A percentile compares a stretch with the other conserved stretches of the same genome.
These are phyloP conservation scores for Sphecodes monilicornis DNA, from an alignment of 2,888 invertebrate genomes.

Conservation along the genomic window DNA sequence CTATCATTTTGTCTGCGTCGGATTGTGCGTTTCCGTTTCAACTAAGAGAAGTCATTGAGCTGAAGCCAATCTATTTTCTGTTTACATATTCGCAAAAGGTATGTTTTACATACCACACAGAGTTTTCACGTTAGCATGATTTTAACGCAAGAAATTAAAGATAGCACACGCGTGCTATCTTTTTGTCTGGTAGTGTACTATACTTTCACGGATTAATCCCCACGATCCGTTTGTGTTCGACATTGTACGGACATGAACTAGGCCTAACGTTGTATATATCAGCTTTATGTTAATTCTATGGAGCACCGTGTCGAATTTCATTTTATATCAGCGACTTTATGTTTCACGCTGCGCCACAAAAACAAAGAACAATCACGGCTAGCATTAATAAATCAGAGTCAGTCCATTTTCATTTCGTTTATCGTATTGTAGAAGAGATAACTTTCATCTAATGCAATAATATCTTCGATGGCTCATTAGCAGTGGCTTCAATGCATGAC, in stretches of 20 bases:
- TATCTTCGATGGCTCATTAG: constrained; percentile 34
- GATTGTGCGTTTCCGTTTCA: no score
- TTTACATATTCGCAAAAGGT: no score
- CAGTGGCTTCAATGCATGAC: constrained; percentile 21
- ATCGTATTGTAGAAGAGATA: constrained; percentile 19
- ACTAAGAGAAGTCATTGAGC: no score
- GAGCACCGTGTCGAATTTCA: neutral
- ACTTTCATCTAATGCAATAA: constrained; percentile 51
- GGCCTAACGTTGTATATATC: neutral
- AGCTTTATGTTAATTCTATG: neutral
- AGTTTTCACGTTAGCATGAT: no score
- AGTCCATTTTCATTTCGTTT: constrained; percentile 18
- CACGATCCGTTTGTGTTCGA: no score
- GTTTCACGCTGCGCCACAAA: neutral
- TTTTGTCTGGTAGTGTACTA: no score
- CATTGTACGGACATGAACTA: neutral
- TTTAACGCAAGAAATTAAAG: no score
- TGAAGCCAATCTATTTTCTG: no score
- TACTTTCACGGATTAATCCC: neutral
- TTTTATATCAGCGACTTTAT: constrained; percentile 30
- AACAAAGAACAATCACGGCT: neutral
- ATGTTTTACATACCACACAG: no score
- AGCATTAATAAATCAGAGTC: constrained; percentile 4
- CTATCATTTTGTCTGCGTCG: no score
- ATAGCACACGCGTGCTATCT: no score